These are phyloP conservation scores for Kryptolebias ocellatus DNA, from an alignment of 2,797 vertebrate genomes.

Conservation along the genomic window DNA sequence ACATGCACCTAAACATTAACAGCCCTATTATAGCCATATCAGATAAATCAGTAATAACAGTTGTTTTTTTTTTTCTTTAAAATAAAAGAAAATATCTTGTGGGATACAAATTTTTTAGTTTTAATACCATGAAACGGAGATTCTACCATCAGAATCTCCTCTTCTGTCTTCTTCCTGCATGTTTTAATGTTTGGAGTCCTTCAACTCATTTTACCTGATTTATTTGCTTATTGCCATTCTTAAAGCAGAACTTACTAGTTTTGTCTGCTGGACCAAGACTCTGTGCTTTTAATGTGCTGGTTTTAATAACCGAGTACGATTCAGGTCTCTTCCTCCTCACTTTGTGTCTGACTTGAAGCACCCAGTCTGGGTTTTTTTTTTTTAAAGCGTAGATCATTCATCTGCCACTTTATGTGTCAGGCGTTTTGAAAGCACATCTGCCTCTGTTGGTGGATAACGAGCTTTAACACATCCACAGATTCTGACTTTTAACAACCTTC, in stretches of 20 bases:
- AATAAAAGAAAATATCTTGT: no score
- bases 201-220: conserved; percentile 19
- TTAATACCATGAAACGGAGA: no score
- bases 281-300: background rate
- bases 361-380: conserved; percentile 6
- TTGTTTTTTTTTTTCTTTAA: no score
- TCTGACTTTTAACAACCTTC: conserved; percentile 46
- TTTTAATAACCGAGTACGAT: conserved; percentile 1
- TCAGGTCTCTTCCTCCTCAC: background rate
- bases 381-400: conserved; percentile 27
- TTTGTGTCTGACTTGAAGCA: conserved; percentile 14
- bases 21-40: no score
- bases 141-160: no score
- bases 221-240: conserved; percentile 18
- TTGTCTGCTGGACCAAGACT: conserved; percentile 8
- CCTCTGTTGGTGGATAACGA: conserved; percentile 45
- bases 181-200: background rate
- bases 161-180: background rate
- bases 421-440: conserved; percentile 28
- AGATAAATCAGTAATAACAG: no score
- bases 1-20: no score
- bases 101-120: no score
- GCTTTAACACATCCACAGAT: conserved; percentile 38
- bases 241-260: conserved; percentile 4
- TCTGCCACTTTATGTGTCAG: conserved; percentile 14